phyloP scores from a whole-genome alignment of 2,797 vertebrate genomes.

The Oreortyx pictus region DNA sequence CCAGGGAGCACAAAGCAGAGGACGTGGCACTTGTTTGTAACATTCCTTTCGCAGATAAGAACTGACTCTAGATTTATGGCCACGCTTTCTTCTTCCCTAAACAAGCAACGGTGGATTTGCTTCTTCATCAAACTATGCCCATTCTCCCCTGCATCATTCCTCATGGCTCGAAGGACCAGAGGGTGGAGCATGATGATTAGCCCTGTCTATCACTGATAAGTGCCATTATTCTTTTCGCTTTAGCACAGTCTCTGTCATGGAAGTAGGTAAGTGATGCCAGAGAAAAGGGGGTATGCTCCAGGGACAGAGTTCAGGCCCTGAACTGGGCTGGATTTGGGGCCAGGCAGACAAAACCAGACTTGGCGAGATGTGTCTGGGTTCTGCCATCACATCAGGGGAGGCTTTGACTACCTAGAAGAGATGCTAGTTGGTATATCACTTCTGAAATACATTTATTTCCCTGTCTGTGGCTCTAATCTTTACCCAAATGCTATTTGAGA shows the following conservation, averaged over 20 bases:
- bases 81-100: neutral
- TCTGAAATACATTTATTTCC: neutral
- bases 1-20: neutral
- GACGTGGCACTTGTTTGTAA: neutral
- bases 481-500: neutral
- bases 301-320: neutral
- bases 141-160: neutral
- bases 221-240: neutral
- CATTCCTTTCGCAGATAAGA: neutral
- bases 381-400: neutral
- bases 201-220: neutral
- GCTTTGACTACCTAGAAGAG: neutral
- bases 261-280: neutral
- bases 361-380: neutral
- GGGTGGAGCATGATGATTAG: neutral
- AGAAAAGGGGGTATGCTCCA: neutral
- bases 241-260: neutral
- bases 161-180: neutral
- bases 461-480: neutral
- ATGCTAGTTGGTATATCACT: neutral
- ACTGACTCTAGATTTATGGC: neutral
- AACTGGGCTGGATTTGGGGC: neutral
- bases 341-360: neutral
- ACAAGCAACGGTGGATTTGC: neutral
- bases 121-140: neutral